Base-by-base conservation (phyloP, 2,113 vertebrate species). In the Silurus meridionalis region DNA sequence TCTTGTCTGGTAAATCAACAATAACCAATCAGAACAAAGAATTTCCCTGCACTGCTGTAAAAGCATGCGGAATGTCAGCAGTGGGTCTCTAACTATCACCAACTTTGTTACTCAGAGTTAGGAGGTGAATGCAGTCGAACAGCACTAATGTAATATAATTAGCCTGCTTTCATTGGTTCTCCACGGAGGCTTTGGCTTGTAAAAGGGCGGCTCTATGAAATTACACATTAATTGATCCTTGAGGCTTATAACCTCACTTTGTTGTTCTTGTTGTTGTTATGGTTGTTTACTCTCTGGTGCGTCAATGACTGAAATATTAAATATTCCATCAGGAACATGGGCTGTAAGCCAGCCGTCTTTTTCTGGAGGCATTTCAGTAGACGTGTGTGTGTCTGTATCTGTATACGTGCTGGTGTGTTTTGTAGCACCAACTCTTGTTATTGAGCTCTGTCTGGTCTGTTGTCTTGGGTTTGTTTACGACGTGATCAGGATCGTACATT, bases 141-240 rank as follows among this genome's bases (percentile, higher is more conserved):
- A 55, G 74, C 74, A 78, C 52, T 55, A 52, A 8, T 57, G 74
- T 57, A 78, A 78, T 55, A n/a, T 78, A 78, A 78, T 78, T 78
- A 78, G 74, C 6, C 52, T 78, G 23, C 23, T 78, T 55, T 82
- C 60, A 46, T 14, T 48, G 57, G 64, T 50, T 50, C 80, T 82
- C 46, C 80, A 50, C 60, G 21, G 37, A 46, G 60, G 21, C 60
- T 52, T 48, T 63, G 80, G 37, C 8, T 82, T 64, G 50, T 64
- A 64, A 66, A 80, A 66, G 60, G 80, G 60, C 60, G 50, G 60
- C 61, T 50, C 80, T 63, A 50, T 66, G 60, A 82, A 82, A 82
- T 50, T n/a, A 50, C 37, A 61, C 80, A 61, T 82, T 64, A 82
- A 82, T 82, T 66, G 80, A 52, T 82, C 80, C 80, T 82, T 19